Percentiles rank a stretch among this genome's conserved stretches.
Conservation (phyloP, 2,113 vertebrate species). For the Crotalus tigris region DNA sequence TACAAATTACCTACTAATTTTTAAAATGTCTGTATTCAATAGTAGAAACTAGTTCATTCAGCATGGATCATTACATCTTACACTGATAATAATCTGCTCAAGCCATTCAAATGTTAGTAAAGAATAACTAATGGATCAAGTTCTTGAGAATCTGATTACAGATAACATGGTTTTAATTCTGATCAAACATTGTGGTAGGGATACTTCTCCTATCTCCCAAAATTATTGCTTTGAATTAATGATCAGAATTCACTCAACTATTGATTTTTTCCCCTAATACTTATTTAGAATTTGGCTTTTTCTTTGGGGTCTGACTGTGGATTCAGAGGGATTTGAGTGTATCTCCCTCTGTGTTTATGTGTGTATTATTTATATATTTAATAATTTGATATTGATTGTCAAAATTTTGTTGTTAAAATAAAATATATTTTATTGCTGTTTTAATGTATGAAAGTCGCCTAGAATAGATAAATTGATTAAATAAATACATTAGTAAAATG, state of each 20-base stretch:
- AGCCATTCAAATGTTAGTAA: background rate
- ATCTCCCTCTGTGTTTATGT: conserved; percentile 1
- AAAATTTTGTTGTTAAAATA: background rate
- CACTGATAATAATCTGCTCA: background rate
- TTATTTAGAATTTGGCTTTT: background rate
- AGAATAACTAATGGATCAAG: no score
- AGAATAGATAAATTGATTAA: background rate
- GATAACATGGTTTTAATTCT: background rate
- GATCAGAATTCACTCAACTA: background rate
- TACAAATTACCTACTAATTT: background rate
- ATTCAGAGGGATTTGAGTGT: background rate
- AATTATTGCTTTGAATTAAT: background rate
- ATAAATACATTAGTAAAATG: background rate
- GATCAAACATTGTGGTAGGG: no score
- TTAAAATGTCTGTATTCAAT: background rate
- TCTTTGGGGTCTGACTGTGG: background rate
- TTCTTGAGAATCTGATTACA: background rate
- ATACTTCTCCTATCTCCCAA: background rate
- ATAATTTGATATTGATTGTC: background rate
- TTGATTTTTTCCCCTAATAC: background rate
- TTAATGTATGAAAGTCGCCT: background rate
- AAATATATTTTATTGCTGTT: background rate
- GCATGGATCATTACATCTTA: background rate
- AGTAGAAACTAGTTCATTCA: background rate
- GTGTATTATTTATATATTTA: background rate